Evolutionary conservation across 2,888 invertebrate species (phyloP).

Genomic region (Platypus cylindrus): DNA sequence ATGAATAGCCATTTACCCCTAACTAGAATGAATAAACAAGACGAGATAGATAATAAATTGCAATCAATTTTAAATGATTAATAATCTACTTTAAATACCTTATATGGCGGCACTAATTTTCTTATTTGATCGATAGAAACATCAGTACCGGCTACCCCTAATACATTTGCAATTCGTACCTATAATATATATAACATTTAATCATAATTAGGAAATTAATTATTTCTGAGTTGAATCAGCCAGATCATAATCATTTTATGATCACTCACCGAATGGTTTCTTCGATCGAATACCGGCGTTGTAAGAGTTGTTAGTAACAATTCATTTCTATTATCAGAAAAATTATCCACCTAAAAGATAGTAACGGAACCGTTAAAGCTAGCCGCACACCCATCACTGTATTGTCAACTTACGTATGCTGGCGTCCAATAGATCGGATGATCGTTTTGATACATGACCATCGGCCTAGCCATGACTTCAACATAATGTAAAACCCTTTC

Average conservation of each 20-base stretch:
- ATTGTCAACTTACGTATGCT: slow-evolving; percentile 67
- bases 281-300: slow-evolving; percentile 87
- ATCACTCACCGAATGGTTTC: slow-evolving; percentile 64
- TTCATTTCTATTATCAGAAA: slow-evolving; percentile 55
- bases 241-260: too few relatives aligned
- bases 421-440: slow-evolving; percentile 95
- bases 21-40: slow-evolving; percentile 51
- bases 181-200: slow-evolving; percentile 30
- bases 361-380: too few relatives aligned
- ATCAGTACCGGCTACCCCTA: slow-evolving; percentile 96
- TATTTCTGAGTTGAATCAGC: too few relatives aligned
- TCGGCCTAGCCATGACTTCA: slow-evolving; percentile 87
- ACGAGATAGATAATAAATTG: slow-evolving; percentile 2
- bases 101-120: slow-evolving; percentile 87
- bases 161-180: slow-evolving; percentile 79
- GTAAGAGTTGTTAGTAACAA: slow-evolving; percentile 89
- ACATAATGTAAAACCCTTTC: slow-evolving; percentile 90
- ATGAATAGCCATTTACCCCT: slow-evolving; percentile 92
- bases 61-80: neutral
- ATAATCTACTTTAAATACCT: slow-evolving; percentile 43
- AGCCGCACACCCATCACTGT: too few relatives aligned
- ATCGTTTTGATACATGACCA: slow-evolving; percentile 86
- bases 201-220: too few relatives aligned
- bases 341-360: slow-evolving; percentile 49
- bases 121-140: slow-evolving; percentile 91